A percentile compares a stretch with the other conserved stretches of the same genome.
phyloP scores from a whole-genome alignment of 2,113 vertebrate genomes.

The Neopipo cinnamomea region DNA sequence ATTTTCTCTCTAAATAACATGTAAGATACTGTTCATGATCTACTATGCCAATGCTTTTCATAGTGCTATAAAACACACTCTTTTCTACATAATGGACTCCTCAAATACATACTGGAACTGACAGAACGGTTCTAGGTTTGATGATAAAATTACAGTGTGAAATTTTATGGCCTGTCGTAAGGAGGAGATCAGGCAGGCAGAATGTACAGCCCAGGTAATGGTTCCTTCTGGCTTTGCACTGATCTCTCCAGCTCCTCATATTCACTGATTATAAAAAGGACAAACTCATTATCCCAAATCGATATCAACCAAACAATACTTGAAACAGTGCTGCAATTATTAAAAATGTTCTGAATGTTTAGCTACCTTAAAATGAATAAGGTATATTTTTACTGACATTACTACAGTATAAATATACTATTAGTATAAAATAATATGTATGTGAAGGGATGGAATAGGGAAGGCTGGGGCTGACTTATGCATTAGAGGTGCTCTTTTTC shows the following conservation, averaged over 20 bases:
- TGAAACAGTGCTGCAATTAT: neutral
- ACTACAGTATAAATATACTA: neutral
- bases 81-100: neutral
- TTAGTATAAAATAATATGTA: neutral
- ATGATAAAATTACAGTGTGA: slow-evolving; percentile 11
- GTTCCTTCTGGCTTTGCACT: neutral
- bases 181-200: neutral
- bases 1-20: slow-evolving; percentile 27
- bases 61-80: neutral
- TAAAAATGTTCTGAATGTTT: neutral
- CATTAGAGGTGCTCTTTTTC: neutral
- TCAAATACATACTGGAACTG: neutral
- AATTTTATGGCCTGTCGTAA: neutral
- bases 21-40: neutral
- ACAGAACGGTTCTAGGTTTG: neutral
- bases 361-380: neutral
- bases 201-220: neutral
- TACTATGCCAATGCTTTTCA: neutral
- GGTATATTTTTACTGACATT: neutral
- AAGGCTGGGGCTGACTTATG: neutral
- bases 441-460: neutral
- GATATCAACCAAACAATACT: neutral
- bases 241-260: neutral
- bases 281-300: neutral
- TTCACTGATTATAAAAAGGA: neutral